Conservation (phyloP, 2,888 invertebrate species). For the Hartigia nigra region DNA sequence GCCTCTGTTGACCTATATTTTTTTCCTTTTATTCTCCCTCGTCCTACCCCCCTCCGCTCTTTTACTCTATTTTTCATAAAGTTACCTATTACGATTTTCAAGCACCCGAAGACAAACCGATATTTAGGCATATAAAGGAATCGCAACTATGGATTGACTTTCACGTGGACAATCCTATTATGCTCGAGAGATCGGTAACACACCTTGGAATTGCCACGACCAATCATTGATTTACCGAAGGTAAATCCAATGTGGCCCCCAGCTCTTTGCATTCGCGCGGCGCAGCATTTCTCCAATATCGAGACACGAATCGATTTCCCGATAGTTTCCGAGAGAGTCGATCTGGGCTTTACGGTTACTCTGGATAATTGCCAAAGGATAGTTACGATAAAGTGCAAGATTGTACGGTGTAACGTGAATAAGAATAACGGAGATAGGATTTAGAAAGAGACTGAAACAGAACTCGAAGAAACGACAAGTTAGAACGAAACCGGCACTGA, state of each 20-base stretch:
- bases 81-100: not conserved
- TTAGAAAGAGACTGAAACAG: not conserved
- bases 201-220: constrained; percentile 1
- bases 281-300: not conserved
- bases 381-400: not conserved
- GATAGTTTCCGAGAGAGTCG: not conserved
- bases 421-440: not conserved
- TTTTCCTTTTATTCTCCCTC: not conserved
- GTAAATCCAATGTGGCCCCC: not conserved
- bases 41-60: not conserved
- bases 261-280: not conserved
- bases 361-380: not conserved
- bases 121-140: constrained; percentile 5
- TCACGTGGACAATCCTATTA: constrained; percentile 14
- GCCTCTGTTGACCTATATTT: not conserved
- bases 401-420: not conserved
- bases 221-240: constrained; percentile 8
- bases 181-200: not conserved
- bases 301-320: not conserved
- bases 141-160: not conserved
- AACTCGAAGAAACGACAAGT: not conserved
- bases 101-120: not conserved
- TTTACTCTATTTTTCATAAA: not conserved
- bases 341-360: not conserved
- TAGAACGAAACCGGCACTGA: not conserved